A percentile compares a stretch with the other conserved stretches of the same genome.
Conservation (phyloP, 2,888 invertebrate genomes). For the Protophormia terraenovae region DNA sequence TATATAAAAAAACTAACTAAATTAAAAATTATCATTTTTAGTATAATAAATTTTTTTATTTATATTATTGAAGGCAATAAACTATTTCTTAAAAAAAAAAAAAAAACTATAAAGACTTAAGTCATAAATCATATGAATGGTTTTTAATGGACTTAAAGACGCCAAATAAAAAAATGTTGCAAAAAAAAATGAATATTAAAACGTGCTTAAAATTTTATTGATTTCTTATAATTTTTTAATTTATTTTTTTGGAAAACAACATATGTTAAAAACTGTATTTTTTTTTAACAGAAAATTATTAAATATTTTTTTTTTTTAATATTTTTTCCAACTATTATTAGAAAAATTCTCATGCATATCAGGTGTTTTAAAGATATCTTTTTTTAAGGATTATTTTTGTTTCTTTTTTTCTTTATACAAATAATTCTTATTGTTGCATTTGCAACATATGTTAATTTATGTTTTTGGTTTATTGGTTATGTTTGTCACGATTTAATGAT, state of each 20-base stretch:
- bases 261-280: conserved; percentile 51
- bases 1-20: no score
- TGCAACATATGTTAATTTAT: conserved; percentile 48
- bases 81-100: conserved; percentile 31
- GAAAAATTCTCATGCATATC: conserved; percentile 58
- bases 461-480: conserved; percentile 62
- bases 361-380: conserved; percentile 43
- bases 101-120: conserved; percentile 41
- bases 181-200: conserved; percentile 43
- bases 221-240: background rate
- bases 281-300: background rate
- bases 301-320: background rate
- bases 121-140: conserved; percentile 59
- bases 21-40: no score
- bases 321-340: conserved; percentile 12
- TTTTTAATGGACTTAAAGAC: conserved; percentile 61
- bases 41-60: no score
- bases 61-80: conserved; percentile 25
- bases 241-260: background rate
- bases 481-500: conserved; percentile 70
- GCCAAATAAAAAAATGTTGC: conserved; percentile 52
- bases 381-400: conserved; percentile 65
- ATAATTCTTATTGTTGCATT: no score
- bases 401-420: conserved; percentile 61
- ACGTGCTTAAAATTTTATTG: conserved; percentile 62